Evolutionary conservation across 2,888 invertebrate genomes (phyloP).

Genomic region (Tolmerus cingulatus): DNA sequence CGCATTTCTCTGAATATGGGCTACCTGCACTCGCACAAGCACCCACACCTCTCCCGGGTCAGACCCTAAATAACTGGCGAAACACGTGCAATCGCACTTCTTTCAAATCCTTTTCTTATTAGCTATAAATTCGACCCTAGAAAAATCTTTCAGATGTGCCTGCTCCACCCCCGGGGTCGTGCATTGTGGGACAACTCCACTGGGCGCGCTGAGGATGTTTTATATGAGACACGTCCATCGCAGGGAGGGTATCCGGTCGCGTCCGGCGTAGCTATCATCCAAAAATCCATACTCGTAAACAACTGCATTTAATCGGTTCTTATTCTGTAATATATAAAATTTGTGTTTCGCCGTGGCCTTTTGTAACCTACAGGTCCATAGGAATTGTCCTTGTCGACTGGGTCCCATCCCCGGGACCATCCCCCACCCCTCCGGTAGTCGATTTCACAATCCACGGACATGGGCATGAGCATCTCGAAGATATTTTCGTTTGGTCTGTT

Average conservation of each 20-base stretch:
- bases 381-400: constrained; percentile 29
- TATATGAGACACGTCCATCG: constrained; percentile 53
- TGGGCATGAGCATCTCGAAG: constrained; percentile 2
- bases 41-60: background rate
- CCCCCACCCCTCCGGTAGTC: background rate
- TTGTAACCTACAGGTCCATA: constrained; percentile 27
- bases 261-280: constrained; percentile 51
- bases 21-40: background rate
- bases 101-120: constrained; percentile 49
- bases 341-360: constrained; percentile 44
- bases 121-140: constrained; percentile 47
- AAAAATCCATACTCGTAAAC: constrained; percentile 60
- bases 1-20: too few species aligned
- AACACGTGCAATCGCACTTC: constrained; percentile 47
- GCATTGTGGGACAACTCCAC: constrained; percentile 46
- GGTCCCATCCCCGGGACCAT: background rate
- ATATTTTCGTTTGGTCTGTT: constrained; percentile 36
- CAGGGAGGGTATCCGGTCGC: constrained; percentile 53
- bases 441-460: constrained; percentile 4
- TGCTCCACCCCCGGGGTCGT: constrained; percentile 36
- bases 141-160: constrained; percentile 39
- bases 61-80: constrained; percentile 8
- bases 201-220: constrained; percentile 50
- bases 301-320: constrained; percentile 60
- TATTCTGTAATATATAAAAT: constrained; percentile 51